Percentiles rank a stretch among this genome's conserved stretches.
Evolutionary conservation across 2,797 vertebrate species (phyloP).

Genomic region (Eospalax fontanierii): DNA sequence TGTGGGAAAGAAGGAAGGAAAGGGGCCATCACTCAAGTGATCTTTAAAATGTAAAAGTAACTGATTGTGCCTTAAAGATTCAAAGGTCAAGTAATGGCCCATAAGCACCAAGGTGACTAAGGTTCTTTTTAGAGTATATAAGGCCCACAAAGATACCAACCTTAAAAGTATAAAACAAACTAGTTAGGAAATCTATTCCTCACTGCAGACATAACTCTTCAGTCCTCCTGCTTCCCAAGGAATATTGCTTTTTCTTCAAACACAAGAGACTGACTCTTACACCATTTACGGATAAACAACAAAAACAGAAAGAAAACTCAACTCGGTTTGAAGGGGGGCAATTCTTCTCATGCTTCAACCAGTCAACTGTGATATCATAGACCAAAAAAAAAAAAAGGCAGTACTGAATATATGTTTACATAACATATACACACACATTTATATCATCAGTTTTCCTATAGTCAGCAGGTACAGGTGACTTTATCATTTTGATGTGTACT

Average conservation of each 20-base stretch:
- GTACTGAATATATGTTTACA: conserved; percentile 89
- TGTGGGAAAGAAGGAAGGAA: conserved; percentile 59
- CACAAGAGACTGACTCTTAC: conserved; percentile 85
- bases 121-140: conserved; percentile 87
- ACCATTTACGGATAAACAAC: conserved; percentile 70
- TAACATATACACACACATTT: conserved; percentile 86
- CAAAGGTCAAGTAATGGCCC: conserved; percentile 81
- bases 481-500: conserved; percentile 86
- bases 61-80: conserved; percentile 87
- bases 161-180: conserved; percentile 81
- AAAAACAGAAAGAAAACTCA: conserved; percentile 79
- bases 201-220: conserved; percentile 72
- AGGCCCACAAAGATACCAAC: conserved; percentile 86
- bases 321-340: conserved; percentile 73
- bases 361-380: conserved; percentile 82
- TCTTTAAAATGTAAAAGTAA: conserved; percentile 82
- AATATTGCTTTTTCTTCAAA: conserved; percentile 90
- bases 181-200: conserved; percentile 75
- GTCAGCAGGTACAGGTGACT: conserved; percentile 89
- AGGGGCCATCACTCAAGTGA: conserved; percentile 75
- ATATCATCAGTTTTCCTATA: conserved; percentile 88
- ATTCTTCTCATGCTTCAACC: conserved; percentile 86
- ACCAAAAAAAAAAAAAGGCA: conserved; percentile 87
- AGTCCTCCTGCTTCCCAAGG: conserved; percentile 82
- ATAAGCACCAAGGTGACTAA: conserved; percentile 89